A percentile compares a stretch with the other conserved stretches of the same genome.
Conservation (phyloP, 2,888 invertebrate genomes). For the Lycaena phlaeas region DNA sequence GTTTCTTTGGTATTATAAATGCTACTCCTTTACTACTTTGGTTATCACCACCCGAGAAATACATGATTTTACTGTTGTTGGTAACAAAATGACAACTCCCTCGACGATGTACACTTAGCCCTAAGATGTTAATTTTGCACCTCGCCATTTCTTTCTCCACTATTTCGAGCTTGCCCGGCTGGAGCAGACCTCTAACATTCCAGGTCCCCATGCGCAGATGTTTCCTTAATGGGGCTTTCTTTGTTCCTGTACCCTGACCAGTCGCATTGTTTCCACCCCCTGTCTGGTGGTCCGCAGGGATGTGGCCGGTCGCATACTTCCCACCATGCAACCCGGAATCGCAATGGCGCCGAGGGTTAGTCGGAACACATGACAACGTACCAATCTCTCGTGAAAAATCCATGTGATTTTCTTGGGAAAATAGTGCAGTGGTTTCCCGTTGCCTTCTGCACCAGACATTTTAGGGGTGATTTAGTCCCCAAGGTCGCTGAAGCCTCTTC, state of each 20-base stretch:
- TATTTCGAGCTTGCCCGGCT: constrained; percentile 16
- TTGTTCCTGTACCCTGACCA: too few species aligned
- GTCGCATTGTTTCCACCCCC: too few species aligned
- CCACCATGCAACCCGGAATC: too few species aligned
- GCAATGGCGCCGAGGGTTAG: too few species aligned
- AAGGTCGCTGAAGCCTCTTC: too few species aligned
- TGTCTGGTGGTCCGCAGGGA: too few species aligned
- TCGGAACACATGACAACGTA: too few species aligned
- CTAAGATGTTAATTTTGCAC: too few species aligned
- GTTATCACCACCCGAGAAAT: constrained; percentile 13
- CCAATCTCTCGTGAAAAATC: too few species aligned
- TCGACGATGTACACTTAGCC: constrained; percentile 19
- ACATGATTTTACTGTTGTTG: constrained; percentile 9
- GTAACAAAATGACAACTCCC: constrained; percentile 16
- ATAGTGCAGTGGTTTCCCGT: constrained; percentile 16
- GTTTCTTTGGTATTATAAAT: constrained; percentile 10
- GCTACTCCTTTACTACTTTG: constrained; percentile 14
- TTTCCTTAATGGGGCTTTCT: not conserved
- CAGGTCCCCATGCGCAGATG: constrained; percentile 18
- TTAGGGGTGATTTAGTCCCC: constrained; percentile 14
- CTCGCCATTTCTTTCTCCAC: too few species aligned
- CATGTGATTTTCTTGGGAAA: constrained; percentile 13
- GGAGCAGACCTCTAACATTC: constrained; percentile 17
- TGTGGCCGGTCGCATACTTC: too few species aligned
- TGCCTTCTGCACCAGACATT: constrained; percentile 16